Evolutionary conservation across 2,113 vertebrate species (phyloP).

Genomic region (Nothobranchius furzeri): DNA sequence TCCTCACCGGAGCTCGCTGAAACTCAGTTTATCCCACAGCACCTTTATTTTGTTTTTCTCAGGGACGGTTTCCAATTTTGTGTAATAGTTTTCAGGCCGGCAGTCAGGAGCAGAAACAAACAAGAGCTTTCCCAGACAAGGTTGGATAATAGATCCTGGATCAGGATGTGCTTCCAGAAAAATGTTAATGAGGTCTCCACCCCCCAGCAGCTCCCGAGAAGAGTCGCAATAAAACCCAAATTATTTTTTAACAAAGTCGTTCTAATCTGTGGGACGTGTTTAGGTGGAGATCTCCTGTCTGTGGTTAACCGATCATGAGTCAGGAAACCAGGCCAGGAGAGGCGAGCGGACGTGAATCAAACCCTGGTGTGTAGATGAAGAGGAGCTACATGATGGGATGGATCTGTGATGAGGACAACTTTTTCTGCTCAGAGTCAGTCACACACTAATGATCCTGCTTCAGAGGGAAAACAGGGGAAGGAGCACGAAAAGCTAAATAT

Average conservation of each 20-base stretch:
- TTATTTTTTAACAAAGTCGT: too few species aligned
- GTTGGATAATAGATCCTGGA: neutral
- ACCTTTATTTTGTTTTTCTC: constrained; percentile 2
- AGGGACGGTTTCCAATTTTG: neutral
- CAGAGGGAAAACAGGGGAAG: constrained; percentile 16
- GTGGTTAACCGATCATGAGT: constrained; percentile 67
- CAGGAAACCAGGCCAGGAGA: constrained; percentile 27
- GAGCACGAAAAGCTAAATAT: neutral
- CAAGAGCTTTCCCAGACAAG: too few species aligned
- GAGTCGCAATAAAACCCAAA: too few species aligned
- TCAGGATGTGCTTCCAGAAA: too few species aligned
- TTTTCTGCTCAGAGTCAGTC: too few species aligned
- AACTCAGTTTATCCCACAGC: constrained; percentile 15
- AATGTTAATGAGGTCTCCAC: too few species aligned
- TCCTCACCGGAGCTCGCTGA: constrained; percentile 7
- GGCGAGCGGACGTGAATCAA: constrained; percentile 38
- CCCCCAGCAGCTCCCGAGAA: too few species aligned
- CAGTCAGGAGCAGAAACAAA: constrained; percentile 5
- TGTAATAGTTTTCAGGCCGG: neutral
- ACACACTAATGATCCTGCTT: constrained; percentile 30
- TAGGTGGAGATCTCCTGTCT: constrained; percentile 4
- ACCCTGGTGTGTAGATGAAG: constrained; percentile 23
- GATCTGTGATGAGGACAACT: constrained; percentile 29
- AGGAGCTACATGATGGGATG: constrained; percentile 15
- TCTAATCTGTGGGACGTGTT: too few species aligned